Evolutionary conservation across 2,113 vertebrate species (phyloP), one percentile per base, ranked within the genome.

Genomic region (Fregetta grallaria): DNA sequence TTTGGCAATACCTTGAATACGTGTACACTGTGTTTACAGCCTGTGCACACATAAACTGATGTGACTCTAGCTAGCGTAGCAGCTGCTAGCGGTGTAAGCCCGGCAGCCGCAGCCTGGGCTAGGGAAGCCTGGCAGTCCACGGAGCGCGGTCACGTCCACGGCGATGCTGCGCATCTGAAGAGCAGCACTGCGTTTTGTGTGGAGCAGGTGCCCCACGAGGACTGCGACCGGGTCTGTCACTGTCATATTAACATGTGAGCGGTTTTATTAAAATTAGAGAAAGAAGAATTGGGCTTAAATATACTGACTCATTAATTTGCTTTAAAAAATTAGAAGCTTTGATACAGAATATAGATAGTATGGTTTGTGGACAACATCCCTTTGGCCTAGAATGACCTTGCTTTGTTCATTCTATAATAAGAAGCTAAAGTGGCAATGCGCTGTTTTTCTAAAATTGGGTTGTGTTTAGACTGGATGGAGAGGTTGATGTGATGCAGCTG

Each of bases 31-130:
- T 13, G 42, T 21, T 66, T 63, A 20, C 40, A 30, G 27, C 25
- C 45, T 2, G 6, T 0, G 15, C 44, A 5, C 32, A 13, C 8
- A 12, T n/a, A 14, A 36, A 7, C 12, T 5, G 67, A 4, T 5
- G 16, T 27, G 15, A 27, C 10, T 19, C 23, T 27, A 19, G 45
- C 25, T 20, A 16, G 67, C 25, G 9, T 34, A 34, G 30, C 30
- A 18, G 45, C 45, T 50, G 25, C 25, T 13, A 3, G 66, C 11
- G 6, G 23, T 3, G 6, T 18, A 4, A 36, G 23, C 6, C 22
- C 4, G 3, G 45, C 45, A 27, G 45, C 32, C 22, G 32, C 66
- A 25, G 65, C 21, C 66, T 9, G 16, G 66, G 11, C 44, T 32
- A 8, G 17, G 52, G 52, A 19, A 52, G n/a, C 47, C 47, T 10